Conservation (phyloP, 2,888 invertebrate species). For the Xestia ashworthii region DNA sequence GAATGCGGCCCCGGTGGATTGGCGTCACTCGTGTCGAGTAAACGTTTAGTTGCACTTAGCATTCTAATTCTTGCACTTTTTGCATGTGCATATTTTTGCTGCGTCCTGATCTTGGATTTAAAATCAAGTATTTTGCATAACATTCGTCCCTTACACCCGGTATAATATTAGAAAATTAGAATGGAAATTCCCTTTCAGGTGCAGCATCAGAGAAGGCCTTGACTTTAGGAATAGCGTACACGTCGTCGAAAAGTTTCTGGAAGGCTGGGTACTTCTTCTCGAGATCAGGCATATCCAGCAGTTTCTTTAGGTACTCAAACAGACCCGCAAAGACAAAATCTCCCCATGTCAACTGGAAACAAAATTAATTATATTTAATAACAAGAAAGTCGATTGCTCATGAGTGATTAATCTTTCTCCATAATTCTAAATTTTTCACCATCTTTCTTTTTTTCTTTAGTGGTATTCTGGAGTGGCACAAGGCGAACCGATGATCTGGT, state of each 20-base stretch:
- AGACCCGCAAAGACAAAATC: slow-evolving; percentile 72
- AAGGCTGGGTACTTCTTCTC: slow-evolving; percentile 78
- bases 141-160: background rate
- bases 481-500: background rate
- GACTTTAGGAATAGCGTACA: slow-evolving; percentile 76
- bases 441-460: too few relatives aligned
- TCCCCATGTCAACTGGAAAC: slow-evolving; percentile 73
- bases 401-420: background rate
- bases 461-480: background rate
- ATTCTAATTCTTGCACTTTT: background rate
- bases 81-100: background rate
- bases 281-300: slow-evolving; percentile 71
- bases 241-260: slow-evolving; percentile 75
- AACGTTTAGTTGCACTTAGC: background rate
- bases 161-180: background rate
- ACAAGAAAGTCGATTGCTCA: background rate
- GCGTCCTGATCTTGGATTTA: background rate
- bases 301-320: slow-evolving; percentile 67
- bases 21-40: background rate
- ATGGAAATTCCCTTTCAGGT: slow-evolving; percentile 8
- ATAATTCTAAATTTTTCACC: too few relatives aligned
- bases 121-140: background rate
- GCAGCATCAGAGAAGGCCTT: slow-evolving; percentile 79
- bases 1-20: background rate
- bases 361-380: background rate